Evolutionary conservation across 2,113 vertebrate genomes (phyloP).

Genomic region (Rhinopomastus cyanomelas): DNA sequence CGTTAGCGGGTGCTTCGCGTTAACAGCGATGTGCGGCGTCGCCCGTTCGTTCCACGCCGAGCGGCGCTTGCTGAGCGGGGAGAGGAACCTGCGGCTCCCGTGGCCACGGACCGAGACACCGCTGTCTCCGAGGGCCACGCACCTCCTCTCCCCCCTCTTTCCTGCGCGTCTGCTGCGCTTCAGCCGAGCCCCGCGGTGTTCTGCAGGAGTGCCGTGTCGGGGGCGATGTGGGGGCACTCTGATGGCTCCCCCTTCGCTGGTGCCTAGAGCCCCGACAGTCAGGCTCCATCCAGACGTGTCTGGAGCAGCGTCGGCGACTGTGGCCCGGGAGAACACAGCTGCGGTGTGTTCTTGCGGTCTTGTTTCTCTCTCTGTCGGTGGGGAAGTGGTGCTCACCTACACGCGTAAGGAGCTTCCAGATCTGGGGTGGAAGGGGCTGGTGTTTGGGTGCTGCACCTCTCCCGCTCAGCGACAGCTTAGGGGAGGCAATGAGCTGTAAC

Average conservation of each 20-base stretch:
- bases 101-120: not conserved
- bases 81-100: not conserved
- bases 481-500: not conserved
- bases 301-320: not conserved
- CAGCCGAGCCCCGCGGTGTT: not conserved
- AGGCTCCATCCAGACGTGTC: not conserved
- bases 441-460: not conserved
- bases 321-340: not conserved
- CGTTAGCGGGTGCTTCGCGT: too few relatives aligned
- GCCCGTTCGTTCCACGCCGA: not conserved
- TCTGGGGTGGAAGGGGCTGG: not conserved
- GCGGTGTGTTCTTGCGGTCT: not conserved
- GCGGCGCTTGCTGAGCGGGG: not conserved
- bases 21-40: too few relatives aligned
- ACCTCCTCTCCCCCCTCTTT: not conserved
- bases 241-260: accelerated
- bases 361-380: not conserved
- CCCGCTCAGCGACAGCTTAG: not conserved
- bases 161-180: not conserved
- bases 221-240: not conserved
- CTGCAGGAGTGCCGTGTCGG: not conserved
- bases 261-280: not conserved
- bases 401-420: not conserved
- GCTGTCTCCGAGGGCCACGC: not conserved
- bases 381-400: accelerated